These are phyloP conservation scores for Polymixis lichenea DNA, from an alignment of 2,888 invertebrate genomes.

Conservation along the genomic window DNA sequence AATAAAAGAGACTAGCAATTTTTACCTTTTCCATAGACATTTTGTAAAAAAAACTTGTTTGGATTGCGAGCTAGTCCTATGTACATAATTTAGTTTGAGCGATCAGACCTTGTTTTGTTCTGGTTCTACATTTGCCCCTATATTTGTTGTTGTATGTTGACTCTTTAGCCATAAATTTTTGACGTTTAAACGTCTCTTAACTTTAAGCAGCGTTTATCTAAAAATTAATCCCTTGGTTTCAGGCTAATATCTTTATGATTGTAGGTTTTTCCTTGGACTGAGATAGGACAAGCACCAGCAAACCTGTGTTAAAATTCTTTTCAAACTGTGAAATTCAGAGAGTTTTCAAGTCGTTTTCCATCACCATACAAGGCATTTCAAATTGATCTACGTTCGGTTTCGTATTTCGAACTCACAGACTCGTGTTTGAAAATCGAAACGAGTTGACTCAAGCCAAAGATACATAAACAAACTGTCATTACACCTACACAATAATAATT, in stretches of 20 bases:
- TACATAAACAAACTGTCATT: background rate
- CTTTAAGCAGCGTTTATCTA: no score
- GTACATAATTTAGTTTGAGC: constrained; percentile 6
- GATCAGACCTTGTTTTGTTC: background rate
- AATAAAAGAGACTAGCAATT: constrained; percentile 61
- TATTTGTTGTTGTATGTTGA: no score
- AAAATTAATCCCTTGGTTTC: background rate
- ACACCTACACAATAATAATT: background rate
- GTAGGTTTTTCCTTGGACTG: background rate
- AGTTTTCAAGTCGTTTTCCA: background rate
- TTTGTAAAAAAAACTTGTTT: constrained; percentile 20
- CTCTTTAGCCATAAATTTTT: background rate
- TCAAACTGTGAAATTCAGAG: background rate
- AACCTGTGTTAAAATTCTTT: no score
- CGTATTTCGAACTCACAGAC: background rate
- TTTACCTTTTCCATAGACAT: constrained; percentile 32
- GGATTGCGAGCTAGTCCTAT: background rate
- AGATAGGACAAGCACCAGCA: background rate
- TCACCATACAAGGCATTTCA: background rate
- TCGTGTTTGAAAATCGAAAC: background rate
- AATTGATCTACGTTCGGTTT: background rate
- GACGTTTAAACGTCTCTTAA: no score
- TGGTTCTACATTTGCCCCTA: background rate
- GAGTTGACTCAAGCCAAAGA: background rate
- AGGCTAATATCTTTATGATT: background rate